These are phyloP conservation scores for Drosophila peninsularis DNA, from an alignment of 2,888 invertebrate genomes.

Conservation along the genomic window DNA sequence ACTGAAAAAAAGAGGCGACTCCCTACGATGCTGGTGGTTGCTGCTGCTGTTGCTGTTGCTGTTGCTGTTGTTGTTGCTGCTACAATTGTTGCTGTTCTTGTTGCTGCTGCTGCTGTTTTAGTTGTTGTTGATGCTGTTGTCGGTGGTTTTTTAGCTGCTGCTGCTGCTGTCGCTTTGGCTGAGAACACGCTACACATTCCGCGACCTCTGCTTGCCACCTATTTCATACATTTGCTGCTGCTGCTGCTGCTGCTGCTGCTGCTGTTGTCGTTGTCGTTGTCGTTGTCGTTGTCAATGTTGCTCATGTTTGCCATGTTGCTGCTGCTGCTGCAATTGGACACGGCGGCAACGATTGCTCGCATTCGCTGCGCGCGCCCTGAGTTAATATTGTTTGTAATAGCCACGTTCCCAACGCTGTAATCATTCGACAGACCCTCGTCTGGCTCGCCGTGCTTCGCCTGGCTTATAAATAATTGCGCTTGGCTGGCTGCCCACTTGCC, in stretches of 20 bases:
- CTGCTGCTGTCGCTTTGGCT: conserved; percentile 48
- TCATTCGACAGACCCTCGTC: conserved; percentile 38
- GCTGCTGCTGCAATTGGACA: conserved; percentile 58
- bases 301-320: conserved; percentile 35
- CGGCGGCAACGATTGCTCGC: conserved; percentile 49
- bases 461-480: conserved; percentile 55
- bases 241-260: conserved; percentile 38
- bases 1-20: conserved; percentile 21
- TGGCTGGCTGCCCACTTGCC: conserved; percentile 22
- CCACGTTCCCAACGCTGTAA: conserved; percentile 72
- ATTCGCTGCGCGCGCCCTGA: conserved; percentile 51
- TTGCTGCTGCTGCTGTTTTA: neutral
- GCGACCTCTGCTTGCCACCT: conserved; percentile 71
- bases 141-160: conserved; percentile 20
- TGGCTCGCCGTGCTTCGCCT: too few species aligned
- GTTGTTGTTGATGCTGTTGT: neutral
- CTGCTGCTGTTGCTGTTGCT: neutral
- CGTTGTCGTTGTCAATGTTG: conserved; percentile 42
- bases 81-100: neutral
- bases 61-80: conserved; percentile 25
- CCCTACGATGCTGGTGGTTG: conserved; percentile 51
- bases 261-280: conserved; percentile 28
- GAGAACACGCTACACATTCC: conserved; percentile 68
- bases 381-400: conserved; percentile 75
- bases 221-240: conserved; percentile 64